These are phyloP conservation scores for Pristis pectinata DNA, from an alignment of 2,797 vertebrate species.

Conservation along the genomic window DNA sequence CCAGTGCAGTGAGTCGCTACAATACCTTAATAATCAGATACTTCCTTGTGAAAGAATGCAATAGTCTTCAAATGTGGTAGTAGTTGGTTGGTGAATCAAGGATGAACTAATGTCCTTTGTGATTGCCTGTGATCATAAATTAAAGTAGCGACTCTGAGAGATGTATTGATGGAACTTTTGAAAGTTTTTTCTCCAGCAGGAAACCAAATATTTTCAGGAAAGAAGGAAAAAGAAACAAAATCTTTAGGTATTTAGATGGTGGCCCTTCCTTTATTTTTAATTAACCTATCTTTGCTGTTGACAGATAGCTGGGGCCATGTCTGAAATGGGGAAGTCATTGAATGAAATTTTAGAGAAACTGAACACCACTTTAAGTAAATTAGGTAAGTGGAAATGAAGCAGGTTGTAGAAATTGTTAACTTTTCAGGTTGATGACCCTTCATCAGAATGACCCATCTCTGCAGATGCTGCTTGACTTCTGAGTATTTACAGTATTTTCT, in stretches of 20 bases:
- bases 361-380: conserved; percentile 51
- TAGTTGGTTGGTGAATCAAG: not conserved
- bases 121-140: not conserved
- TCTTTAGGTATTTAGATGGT: not conserved
- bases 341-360: conserved; percentile 64
- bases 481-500: no score
- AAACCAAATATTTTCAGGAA: not conserved
- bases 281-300: conserved; percentile 7
- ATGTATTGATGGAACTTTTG: not conserved
- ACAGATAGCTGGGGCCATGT: conserved; percentile 81
- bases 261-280: not conserved
- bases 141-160: not conserved
- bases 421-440: no score
- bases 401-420: not conserved
- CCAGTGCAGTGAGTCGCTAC: no score
- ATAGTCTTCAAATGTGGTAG: not conserved
- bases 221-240: not conserved
- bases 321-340: conserved; percentile 71
- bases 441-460: no score
- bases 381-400: conserved; percentile 57
- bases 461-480: no score
- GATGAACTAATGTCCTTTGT: not conserved
- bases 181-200: not conserved
- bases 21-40: not conserved
- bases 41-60: not conserved